These are phyloP conservation scores for Salvator merianae DNA, from an alignment of 2,113 vertebrate genomes.

Conservation along the genomic window DNA sequence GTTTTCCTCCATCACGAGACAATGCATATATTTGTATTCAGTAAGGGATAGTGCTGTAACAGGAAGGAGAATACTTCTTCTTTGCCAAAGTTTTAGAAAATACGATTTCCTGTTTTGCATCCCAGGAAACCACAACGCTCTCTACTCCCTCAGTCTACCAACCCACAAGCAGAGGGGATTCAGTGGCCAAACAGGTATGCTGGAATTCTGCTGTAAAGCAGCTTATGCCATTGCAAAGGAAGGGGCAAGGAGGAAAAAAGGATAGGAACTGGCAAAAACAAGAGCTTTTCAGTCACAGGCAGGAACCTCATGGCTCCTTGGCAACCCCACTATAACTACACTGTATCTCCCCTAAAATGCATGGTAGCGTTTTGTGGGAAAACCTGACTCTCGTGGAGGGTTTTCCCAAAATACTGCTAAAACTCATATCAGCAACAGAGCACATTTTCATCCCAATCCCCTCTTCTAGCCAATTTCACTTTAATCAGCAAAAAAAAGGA, in stretches of 20 bases:
- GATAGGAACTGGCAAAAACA: not conserved
- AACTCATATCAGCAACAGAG: too few relatives aligned
- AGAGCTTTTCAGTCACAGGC: not conserved
- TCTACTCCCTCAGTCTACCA: not conserved
- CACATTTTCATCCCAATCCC: too few relatives aligned
- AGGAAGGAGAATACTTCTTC: not conserved
- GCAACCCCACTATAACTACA: too few relatives aligned
- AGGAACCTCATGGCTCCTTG: too few relatives aligned
- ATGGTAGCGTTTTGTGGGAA: too few relatives aligned
- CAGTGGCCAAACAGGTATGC: not conserved
- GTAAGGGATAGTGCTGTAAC: not conserved
- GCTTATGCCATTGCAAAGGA: not conserved
- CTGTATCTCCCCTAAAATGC: too few relatives aligned
- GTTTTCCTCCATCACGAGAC: not conserved
- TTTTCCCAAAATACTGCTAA: too few relatives aligned
- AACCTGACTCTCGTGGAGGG: too few relatives aligned
- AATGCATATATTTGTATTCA: not conserved
- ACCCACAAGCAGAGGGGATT: not conserved
- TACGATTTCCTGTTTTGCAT: not conserved
- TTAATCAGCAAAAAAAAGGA: too few relatives aligned
- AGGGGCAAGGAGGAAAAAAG: not conserved
- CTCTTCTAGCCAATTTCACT: too few relatives aligned
- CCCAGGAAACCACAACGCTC: not conserved
- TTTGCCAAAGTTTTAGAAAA: not conserved
- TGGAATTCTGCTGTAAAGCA: not conserved